Evolutionary conservation across 2,113 vertebrate genomes (phyloP), one percentile per base, ranked within the genome.

Genomic region (Mugil cephalus): DNA sequence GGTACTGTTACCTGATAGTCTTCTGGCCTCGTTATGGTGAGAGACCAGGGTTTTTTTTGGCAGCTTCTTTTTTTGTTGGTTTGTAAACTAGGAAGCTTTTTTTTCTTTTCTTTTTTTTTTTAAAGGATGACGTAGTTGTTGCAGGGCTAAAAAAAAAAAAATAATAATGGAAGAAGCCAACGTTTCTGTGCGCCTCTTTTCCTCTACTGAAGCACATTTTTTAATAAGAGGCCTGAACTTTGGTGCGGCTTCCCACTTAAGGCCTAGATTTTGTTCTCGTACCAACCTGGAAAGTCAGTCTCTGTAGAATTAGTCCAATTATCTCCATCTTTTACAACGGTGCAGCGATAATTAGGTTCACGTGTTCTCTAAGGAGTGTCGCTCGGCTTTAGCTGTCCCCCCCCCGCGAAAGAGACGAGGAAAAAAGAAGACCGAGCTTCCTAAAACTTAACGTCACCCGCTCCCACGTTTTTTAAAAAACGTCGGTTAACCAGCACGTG

Each of bases 281-380:
- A 14, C 6, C 68, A 64, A 53, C 52, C 69, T 61, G 36, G 53
- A 50, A 61, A 55, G 53, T 13, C 0, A 0, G 36, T 70, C 83
- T 69, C 84, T 53, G 59, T 51, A 64, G 84, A 86, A 36, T 85
- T 61, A 71, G 11, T 76, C 65, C 70, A 89, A 79, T 88, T 90
- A 86, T 51, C 73, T 76, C 68, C 51, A 62, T 43, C 45, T 65
- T 72, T 50, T 75, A 63, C 69, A 75, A 55, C 47, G 0, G 53
- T 0, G 7, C 60, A 1, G 47, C 1, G 19, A 85, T 90, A 91
- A 89, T 84, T 88, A 77, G 84, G 38, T 64, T 73, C 68, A 72
- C 39, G 1, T 4, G 63, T 17, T 77, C 88, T 88, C 90, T 88
- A 85, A 91, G 89, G 92, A 89, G 84, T 76, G 76, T 60, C 79